Conservation (phyloP, 1,140 invertebrate species). For the Brachionus rubens region DNA sequence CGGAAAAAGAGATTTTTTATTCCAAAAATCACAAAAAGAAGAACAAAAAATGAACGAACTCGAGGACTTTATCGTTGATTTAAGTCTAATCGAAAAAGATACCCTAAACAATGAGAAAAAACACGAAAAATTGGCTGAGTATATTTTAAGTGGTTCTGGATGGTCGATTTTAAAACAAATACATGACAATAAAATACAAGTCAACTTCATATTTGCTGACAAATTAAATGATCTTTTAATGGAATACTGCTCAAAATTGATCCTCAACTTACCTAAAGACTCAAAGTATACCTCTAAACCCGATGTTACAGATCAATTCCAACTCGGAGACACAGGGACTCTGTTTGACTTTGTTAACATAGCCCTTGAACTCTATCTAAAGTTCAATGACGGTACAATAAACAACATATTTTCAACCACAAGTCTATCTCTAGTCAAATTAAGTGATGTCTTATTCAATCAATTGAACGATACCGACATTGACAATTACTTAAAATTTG, state of each 20-base stretch:
- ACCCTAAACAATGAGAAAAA: background rate
- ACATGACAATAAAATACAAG: background rate
- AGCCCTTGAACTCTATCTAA: background rate
- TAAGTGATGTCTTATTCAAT: constrained; percentile 7
- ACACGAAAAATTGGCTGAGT: constrained; percentile 16
- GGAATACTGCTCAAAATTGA: background rate
- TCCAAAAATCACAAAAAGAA: background rate
- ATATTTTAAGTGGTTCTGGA: background rate
- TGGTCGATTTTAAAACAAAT: background rate
- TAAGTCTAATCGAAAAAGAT: constrained; percentile 6
- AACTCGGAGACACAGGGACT: background rate
- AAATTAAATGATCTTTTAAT: constrained; percentile 20
- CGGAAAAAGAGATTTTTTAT: background rate
- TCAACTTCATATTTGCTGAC: constrained; percentile 15
- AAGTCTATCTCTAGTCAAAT: background rate
- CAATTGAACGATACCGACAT: background rate
- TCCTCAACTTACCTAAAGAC: background rate
- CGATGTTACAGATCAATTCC: background rate
- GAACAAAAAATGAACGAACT: constrained; percentile 13
- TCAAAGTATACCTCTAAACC: background rate
- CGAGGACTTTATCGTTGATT: constrained; percentile 20
- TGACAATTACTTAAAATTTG: constrained; percentile 23
- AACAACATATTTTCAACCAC: background rate
- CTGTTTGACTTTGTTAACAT: background rate
- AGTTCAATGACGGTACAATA: background rate